A percentile compares a stretch with the other conserved stretches of the same genome.
Evolutionary conservation across 2,113 vertebrate genomes (phyloP).

Genomic region (Spermophilus dauricus): DNA sequence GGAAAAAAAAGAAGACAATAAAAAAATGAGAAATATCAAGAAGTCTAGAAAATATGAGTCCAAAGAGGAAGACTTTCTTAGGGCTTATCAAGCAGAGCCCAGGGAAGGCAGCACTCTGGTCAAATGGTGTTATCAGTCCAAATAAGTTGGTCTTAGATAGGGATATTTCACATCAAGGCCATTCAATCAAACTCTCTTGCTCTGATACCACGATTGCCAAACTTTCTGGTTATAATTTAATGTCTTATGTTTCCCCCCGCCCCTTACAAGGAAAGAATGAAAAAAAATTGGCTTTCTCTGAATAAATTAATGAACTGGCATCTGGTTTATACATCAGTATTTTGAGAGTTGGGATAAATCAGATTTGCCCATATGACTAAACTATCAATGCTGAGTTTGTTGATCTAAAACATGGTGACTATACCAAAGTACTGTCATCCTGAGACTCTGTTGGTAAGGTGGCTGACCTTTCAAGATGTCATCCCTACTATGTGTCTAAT

Average conservation of each 20-base stretch:
- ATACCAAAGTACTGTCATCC: background rate
- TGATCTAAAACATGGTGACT: background rate
- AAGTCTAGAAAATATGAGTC: background rate
- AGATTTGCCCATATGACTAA: background rate
- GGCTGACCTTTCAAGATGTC: background rate
- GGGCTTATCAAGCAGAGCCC: background rate
- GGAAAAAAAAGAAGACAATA: background rate
- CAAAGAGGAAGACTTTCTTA: background rate
- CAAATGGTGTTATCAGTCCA: background rate
- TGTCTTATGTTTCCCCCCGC: background rate
- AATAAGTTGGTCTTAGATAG: background rate
- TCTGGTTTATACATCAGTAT: background rate
- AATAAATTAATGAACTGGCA: background rate
- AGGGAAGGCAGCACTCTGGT: background rate
- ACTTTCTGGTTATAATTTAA: background rate
- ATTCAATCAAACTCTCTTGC: background rate
- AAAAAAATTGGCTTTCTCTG: background rate
- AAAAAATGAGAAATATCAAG: background rate
- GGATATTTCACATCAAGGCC: background rate
- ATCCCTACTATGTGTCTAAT: background rate
- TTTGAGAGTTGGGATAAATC: background rate
- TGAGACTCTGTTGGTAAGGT: background rate
- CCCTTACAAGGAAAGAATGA: background rate
- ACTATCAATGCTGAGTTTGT: background rate
- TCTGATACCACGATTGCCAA: constrained; percentile 11